Evolutionary conservation across 2,888 invertebrate genomes (phyloP), one percentile per base, ranked within the genome.

Genomic region (Siphonodentalium dalli): DNA sequence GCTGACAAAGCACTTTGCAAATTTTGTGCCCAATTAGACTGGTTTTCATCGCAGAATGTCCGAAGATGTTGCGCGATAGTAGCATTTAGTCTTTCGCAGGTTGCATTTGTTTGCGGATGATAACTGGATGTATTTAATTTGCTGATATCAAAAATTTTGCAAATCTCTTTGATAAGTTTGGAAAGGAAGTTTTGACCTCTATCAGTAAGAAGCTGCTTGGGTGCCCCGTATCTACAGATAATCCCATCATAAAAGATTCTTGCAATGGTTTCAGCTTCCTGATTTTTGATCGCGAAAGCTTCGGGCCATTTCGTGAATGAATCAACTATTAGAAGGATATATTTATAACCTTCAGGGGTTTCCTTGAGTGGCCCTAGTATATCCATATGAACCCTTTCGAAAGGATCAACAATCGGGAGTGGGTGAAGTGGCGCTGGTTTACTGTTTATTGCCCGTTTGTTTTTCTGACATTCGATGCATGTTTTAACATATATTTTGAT

Each of bases 171-270:
- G 15, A 42, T 15, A 28, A 42, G 29, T 28, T 42, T 42, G 6
- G 42, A 42, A n/a, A 42, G n/a, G 18, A 42, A 42, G 15, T 42
- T 28, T n/a, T 42, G 26, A n/a, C 42, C 42, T n/a, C 42, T 7
- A 24, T 43, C 43, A 13, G 43, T 31, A 5, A 43, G 43, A 15
- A 29, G 31, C 8, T n/a, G 20, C 8, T 35, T 20, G 8, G 37
- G 37, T 18, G 9, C n/a, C 11, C 29, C 29, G 23, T 15, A 43
- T n/a, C 33, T 29, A 31, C 43, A 43, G 9, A 43, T 43, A 31
- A 43, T 23, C 5, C 33, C 33, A 20, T 24, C 21, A 20, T 21
- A 43, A 21, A 43, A 43, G 20, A 24, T 20, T 21, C 33, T 34
- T 43, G 43, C 43, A 9, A 43, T 34, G 31, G 11, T 24, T 9